Evolutionary conservation across 2,888 invertebrate species (phyloP), one percentile per base, ranked within the genome.

Genomic region (Standfussiana lucernea): DNA sequence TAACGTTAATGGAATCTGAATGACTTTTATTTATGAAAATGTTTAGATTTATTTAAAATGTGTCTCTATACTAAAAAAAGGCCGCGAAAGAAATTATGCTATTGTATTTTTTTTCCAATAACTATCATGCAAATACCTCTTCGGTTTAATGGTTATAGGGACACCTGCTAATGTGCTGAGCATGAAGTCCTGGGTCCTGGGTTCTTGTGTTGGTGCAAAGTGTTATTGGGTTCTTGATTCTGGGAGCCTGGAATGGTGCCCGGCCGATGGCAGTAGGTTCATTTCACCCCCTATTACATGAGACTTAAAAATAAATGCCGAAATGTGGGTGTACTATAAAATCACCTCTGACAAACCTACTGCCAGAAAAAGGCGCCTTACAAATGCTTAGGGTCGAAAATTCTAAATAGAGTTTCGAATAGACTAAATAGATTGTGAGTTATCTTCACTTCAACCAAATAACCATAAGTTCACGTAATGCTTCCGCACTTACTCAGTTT

Each of bases 1-100:
- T 64, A 24, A 83, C 11, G 62, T 56, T 79, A 66, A 77, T 77
- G 50, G 35, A 77, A 65, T 47, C 32, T 47, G 40, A 62, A 75
- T 65, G 35, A 21, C 13, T 62, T 37, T n/a, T 28, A 50, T 37
- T n/a, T 28, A 50, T 69, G 50, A 75, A 56, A 70, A 56, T 37
- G 24, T 64, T 42, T 62, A 45, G 28, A 47, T 35, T 71, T 80
- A 68, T 53, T 37, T 47, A 18, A 37, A 77, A n/a, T 64, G 7
- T 7, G 13, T 42, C 28, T 5, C 11, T n/a, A 24, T 71, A 42
- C 42, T 59, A 45, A 28, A 13, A 37, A 59, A 15, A 37, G 21
- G 40, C 21, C 7, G 21, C 10, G 2, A 28, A 11, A 35, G 3
- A 61, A 32, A 15, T 47, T 7, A 32, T 28, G 15, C n/a, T 11